Conservation (phyloP, 2,888 invertebrate genomes). For the Trachelus troglodyta region DNA sequence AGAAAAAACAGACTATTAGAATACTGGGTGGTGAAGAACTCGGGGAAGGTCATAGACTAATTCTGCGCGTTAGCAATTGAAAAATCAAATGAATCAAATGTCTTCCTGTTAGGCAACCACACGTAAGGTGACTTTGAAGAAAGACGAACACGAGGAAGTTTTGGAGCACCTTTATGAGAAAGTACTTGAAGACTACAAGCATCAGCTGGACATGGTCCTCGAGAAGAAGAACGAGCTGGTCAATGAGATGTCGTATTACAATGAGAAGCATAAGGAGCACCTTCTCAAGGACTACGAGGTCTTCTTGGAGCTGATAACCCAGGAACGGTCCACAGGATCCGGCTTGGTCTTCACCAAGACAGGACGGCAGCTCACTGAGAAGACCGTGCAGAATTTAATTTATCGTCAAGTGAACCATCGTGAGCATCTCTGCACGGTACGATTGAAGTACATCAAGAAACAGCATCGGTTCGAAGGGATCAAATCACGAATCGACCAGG, state of each 20-base stretch:
- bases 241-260: conserved; percentile 26
- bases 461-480: conserved; percentile 36
- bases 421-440: conserved; percentile 19
- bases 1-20: conserved; percentile 41
- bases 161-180: conserved; percentile 33
- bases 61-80: neutral
- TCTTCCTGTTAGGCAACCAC: neutral
- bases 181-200: conserved; percentile 37
- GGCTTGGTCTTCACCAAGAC: conserved; percentile 41
- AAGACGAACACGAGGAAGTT: neutral
- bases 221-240: conserved; percentile 25
- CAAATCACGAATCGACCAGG: conserved; percentile 20
- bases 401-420: conserved; percentile 35
- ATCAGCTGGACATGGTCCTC: conserved; percentile 32
- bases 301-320: conserved; percentile 29
- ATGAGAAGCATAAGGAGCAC: conserved; percentile 18
- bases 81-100: neutral
- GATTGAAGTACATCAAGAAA: conserved; percentile 36
- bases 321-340: conserved; percentile 33
- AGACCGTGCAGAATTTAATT: conserved; percentile 33
- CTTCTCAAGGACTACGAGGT: conserved; percentile 26
- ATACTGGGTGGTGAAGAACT: conserved; percentile 29
- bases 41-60: conserved; percentile 26
- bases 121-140: neutral
- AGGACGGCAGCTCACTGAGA: conserved; percentile 38